Evolutionary conservation across 2,888 invertebrate species (phyloP), one percentile per base, ranked within the genome.

Genomic region (Prosopocoilus inquinatus): DNA sequence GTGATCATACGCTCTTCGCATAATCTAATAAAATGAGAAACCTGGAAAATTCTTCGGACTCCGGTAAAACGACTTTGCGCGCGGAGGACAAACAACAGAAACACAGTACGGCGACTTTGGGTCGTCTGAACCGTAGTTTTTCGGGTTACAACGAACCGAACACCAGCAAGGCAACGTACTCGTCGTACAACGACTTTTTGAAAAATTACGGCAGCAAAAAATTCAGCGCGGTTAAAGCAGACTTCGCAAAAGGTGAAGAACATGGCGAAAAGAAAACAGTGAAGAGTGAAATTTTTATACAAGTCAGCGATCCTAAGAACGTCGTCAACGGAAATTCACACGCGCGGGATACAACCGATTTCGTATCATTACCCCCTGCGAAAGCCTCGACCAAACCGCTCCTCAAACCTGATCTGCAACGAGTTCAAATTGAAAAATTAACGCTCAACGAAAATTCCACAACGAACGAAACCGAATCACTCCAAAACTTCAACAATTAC

Each of bases 161-260:
- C 39, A 47, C 47, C 15, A 8, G 9, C 9, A 46, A 46, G n/a
- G 9, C 45, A 1, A 55, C 57, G n/a, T 74, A 74, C 60, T 73
- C 70, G 55, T 71, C 72, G 47, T 75, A 74, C 60, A 68, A 71
- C 34, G 69, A 67, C 38, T 75, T 73, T 61, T 61, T 75, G 57
- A 70, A 66, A 44, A 67, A 59, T 51, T 75, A 73, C 59, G 69
- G 65, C 33, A 66, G 62, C 39, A 65, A 63, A 28, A 70, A 65
- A 60, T 67, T 28, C 51, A 53, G 44, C 13, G 28, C 47, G 12
- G 53, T 54, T 12, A 50, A 34, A 33, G 41, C 43, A 16, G 47
- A 49, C 13, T 12, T 53, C 3, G 44, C 47, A 9, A 46, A 50
- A 44, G 7, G 20, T 7, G 20, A 28, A 28, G 52, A 47, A 36